Evolutionary conservation across 2,113 vertebrate genomes (phyloP), one percentile per base, ranked within the genome.

Genomic region (Ploceus nigricollis): DNA sequence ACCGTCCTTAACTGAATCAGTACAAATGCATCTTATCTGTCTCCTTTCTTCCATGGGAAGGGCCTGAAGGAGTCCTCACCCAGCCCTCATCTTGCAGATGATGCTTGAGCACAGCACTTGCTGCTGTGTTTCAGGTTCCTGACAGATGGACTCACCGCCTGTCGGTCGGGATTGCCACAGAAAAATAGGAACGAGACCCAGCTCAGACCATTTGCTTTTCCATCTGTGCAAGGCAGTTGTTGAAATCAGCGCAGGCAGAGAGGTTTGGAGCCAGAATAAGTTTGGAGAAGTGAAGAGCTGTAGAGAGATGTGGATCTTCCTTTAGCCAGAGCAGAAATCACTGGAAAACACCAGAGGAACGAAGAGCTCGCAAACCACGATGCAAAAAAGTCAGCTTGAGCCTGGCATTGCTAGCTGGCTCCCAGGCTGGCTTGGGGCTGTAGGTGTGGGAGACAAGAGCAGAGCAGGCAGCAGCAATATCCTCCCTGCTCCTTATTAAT

Each of bases 81-180:
- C 60, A 73, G 61, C 33, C 66, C 48, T 79, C n/a, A 22, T 22
- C 65, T 48, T 42, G 37, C 50, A 40, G 51, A 50, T 4, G 51
- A 89, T 56, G 69, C 68, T 50, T 71, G 78, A 54, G 63, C 35
- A 3, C 0, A 1, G 58, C 33, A 23, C 30, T 90, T 50, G 86
- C 71, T 90, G 87, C 78, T 81, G 82, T 39, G 69, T 66, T 92
- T 81, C 30, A 1, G 63, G 66, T 35, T 84, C 61, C 60, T 84
- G 82, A 78, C 95, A 97, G 96, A 95, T 96, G 95, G 89, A 72
- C 65, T 71, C 63, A 51, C 77, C 9, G n/a, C 91, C 93, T 87
- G 91, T 22, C 3, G 87, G 84, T 64, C 0, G 5, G 69, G 60
- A 68, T 81, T 56, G 73, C 90, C 27, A 2, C 82, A 63, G 87